phyloP scores from a whole-genome alignment of 2,888 invertebrate genomes.

The Euclidia mi region DNA sequence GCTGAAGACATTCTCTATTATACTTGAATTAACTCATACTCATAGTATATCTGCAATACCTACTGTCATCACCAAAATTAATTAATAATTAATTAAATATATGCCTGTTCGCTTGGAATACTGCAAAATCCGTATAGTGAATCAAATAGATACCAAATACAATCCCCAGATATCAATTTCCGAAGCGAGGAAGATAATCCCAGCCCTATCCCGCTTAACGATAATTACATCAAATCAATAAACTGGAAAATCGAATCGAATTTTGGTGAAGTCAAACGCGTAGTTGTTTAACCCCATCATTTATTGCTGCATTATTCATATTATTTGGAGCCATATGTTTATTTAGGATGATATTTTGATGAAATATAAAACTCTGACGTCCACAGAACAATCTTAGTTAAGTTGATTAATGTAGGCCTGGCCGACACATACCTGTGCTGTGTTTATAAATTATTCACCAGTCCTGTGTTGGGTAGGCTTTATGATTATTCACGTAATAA shows the following conservation, averaged over 20 bases:
- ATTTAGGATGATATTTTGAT: constrained; percentile 82
- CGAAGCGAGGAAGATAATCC: too few relatives aligned
- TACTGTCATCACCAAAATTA: too few relatives aligned
- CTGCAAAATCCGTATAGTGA: too few relatives aligned
- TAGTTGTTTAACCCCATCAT: constrained; percentile 68
- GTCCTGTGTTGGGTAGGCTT: constrained; percentile 19
- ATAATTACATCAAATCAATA: too few relatives aligned
- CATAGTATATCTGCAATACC: too few relatives aligned
- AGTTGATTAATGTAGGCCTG: constrained; percentile 73
- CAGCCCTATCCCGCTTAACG: too few relatives aligned
- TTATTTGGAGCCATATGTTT: constrained; percentile 75
- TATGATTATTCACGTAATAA: constrained; percentile 31
- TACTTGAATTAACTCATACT: too few relatives aligned
- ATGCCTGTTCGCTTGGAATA: too few relatives aligned
- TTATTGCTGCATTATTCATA: constrained; percentile 76
- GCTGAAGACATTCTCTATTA: too few relatives aligned
- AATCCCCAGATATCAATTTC: too few relatives aligned
- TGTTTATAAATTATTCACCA: constrained; percentile 59
- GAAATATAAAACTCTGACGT: constrained; percentile 61
- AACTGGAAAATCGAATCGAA: constrained; percentile 16
- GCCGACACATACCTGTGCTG: constrained; percentile 45
- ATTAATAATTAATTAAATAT: too few relatives aligned
- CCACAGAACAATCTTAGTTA: constrained; percentile 61
- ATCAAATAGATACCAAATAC: too few relatives aligned
- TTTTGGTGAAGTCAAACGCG: constrained; percentile 52